A percentile compares a stretch with the other conserved stretches of the same genome.
These are phyloP conservation scores for Tigriopus japonicus DNA, from an alignment of 1,140 invertebrate genomes.

Conservation along the genomic window DNA sequence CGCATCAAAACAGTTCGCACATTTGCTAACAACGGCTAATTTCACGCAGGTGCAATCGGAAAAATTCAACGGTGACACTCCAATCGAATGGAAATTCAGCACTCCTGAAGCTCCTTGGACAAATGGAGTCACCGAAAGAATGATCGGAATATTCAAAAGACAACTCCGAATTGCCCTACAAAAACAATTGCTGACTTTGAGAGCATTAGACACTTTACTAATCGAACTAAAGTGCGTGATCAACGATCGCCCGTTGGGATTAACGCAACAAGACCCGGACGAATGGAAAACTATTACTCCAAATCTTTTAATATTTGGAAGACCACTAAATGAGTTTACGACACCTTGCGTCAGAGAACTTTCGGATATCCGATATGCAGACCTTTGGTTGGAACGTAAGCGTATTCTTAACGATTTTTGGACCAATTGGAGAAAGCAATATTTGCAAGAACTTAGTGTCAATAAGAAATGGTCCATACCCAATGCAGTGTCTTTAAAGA, in stretches of 20 bases:
- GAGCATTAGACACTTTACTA: background rate
- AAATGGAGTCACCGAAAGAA: background rate
- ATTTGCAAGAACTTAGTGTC: background rate
- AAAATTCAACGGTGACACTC: background rate
- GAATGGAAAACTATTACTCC: background rate
- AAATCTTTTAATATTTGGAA: background rate
- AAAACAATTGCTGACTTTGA: background rate
- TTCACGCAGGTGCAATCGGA: too few species aligned
- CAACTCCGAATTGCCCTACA: background rate
- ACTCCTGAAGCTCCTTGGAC: background rate
- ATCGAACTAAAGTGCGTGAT: background rate
- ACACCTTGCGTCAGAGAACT: background rate
- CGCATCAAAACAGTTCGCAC: too few species aligned
- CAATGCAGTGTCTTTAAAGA: background rate
- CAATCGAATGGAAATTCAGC: background rate
- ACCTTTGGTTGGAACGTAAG: background rate
- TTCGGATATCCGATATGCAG: background rate
- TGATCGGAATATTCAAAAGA: slow-evolving; percentile 2
- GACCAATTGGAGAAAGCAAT: background rate
- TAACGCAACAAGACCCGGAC: background rate
- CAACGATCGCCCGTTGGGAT: background rate
- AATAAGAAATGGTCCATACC: background rate
- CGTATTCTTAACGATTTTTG: background rate
- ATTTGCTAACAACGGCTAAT: too few species aligned
- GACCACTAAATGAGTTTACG: background rate